A percentile compares a stretch with the other conserved stretches of the same genome.
phyloP scores from a whole-genome alignment of 2,888 invertebrate genomes.

The Caenorhabditis panamensis region DNA sequence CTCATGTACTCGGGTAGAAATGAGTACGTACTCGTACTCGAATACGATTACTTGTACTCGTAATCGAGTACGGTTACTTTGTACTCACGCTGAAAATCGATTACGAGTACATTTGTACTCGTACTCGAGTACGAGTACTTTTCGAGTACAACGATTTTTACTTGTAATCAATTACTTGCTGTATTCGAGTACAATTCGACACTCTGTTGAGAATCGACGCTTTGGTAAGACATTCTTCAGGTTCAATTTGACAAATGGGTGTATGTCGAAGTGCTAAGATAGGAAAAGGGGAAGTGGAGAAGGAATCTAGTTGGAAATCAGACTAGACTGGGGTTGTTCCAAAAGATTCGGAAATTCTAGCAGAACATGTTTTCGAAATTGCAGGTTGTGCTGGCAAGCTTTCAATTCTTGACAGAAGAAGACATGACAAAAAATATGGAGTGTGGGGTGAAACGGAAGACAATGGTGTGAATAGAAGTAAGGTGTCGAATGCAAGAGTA shows the following conservation, averaged over 20 bases:
- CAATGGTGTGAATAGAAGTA: constrained; percentile 43
- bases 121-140: too few species aligned
- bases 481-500: constrained; percentile 23
- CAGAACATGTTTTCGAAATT: constrained; percentile 7
- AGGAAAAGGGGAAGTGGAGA: not conserved
- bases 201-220: too few species aligned
- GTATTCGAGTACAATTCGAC: too few species aligned
- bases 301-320: not conserved
- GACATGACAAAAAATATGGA: constrained; percentile 14
- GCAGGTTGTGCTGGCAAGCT: not conserved
- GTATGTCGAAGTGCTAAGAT: constrained; percentile 13
- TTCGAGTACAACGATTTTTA: too few species aligned
- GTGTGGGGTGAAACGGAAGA: constrained; percentile 42
- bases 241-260: constrained; percentile 57
- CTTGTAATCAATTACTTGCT: too few species aligned
- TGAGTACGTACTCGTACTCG: too few species aligned
- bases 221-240: constrained; percentile 24
- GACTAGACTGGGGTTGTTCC: not conserved
- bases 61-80: too few species aligned
- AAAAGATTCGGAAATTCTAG: not conserved
- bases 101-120: too few species aligned
- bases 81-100: too few species aligned
- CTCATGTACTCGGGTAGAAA: too few species aligned
- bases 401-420: constrained; percentile 11
- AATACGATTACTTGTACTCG: too few species aligned